phyloP scores from a whole-genome alignment of 92 coral and sea anemone genomes.

The Blastomussa wellsi region DNA sequence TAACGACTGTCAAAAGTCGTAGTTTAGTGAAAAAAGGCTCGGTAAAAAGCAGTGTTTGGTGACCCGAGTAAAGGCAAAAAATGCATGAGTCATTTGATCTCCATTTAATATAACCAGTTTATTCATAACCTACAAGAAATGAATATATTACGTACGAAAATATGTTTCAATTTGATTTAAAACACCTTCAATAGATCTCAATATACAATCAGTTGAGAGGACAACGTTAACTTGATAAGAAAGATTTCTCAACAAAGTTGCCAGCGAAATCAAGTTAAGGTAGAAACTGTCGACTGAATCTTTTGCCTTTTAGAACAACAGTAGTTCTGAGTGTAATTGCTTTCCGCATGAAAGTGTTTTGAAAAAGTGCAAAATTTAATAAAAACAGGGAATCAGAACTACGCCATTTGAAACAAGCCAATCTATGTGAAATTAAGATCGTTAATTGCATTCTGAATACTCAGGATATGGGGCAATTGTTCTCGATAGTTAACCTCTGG shows the following conservation, averaged over 20 bases:
- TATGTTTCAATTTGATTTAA: neutral
- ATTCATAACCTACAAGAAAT: neutral
- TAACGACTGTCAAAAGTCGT: neutral
- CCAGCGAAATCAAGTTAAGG: neutral
- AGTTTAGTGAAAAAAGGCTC: neutral
- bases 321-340: constrained; percentile 10
- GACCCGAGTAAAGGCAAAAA: neutral
- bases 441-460: constrained; percentile 24
- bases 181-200: neutral
- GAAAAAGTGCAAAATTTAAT: constrained; percentile 21
- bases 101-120: neutral
- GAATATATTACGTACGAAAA: constrained; percentile 1
- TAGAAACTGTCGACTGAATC: neutral
- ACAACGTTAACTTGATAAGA: neutral
- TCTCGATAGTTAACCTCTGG: constrained; percentile 31
- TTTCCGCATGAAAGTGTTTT: neutral
- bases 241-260: neutral
- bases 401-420: constrained; percentile 30
- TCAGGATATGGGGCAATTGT: constrained; percentile 25
- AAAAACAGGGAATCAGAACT: constrained; percentile 22
- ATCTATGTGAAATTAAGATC: constrained; percentile 30
- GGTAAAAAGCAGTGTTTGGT: neutral
- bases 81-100: neutral
- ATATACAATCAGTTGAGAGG: no score
- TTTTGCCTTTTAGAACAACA: neutral